Conservation (phyloP, 2,888 invertebrate genomes). For the Antheraea assamensis region DNA sequence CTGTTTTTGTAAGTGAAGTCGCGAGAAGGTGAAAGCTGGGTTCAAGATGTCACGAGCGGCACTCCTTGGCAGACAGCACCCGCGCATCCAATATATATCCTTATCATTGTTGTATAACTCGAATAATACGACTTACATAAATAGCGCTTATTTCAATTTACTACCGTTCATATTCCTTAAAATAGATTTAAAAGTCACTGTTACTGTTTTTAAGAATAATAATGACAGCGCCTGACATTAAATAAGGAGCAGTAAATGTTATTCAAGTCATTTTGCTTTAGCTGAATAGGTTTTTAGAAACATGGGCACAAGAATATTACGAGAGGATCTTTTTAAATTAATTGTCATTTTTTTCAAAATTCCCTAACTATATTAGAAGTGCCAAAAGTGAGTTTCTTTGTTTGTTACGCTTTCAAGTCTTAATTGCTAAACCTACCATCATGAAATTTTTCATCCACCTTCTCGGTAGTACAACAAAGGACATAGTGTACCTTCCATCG, state of each 20-base stretch:
- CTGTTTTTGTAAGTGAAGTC: constrained; percentile 39
- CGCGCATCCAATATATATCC: constrained; percentile 42
- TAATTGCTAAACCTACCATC: no score
- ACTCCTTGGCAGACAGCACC: constrained; percentile 18
- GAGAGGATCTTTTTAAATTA: neutral
- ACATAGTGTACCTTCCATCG: no score
- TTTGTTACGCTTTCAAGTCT: no score
- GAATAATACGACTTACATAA: neutral
- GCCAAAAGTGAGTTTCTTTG: no score
- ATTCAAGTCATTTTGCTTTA: neutral
- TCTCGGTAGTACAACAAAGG: no score
- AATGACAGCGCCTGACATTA: neutral
- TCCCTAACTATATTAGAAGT: no score
- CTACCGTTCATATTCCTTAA: neutral
- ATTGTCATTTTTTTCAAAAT: no score
- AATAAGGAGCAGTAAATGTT: neutral
- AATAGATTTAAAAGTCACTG: neutral
- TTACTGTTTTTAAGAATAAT: neutral
- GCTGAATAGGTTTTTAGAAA: neutral
- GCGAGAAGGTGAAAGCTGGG: constrained; percentile 66
- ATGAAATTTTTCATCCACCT: no score
- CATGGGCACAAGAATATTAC: neutral
- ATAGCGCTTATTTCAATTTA: neutral
- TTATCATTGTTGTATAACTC: constrained; percentile 9
- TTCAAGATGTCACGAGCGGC: constrained; percentile 66